Conservation (phyloP, 1,140 invertebrate genomes). For the Tenebrio molitor region DNA sequence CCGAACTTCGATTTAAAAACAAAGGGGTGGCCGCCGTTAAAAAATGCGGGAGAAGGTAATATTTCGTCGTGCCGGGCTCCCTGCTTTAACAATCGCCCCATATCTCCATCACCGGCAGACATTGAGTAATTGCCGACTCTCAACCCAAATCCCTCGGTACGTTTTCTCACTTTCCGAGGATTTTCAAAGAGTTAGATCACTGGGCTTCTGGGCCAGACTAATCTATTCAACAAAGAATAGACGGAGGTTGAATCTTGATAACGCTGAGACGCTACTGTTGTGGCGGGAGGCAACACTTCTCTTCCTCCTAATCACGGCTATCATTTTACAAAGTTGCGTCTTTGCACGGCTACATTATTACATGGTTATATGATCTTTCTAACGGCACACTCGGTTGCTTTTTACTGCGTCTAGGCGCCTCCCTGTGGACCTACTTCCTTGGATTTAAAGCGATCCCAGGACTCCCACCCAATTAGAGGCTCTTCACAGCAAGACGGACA, state of each 20-base stretch:
- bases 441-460: constrained; percentile 36
- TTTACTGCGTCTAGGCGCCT: constrained; percentile 22
- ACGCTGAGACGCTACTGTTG: constrained; percentile 12
- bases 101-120: constrained; percentile 53
- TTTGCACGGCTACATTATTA: constrained; percentile 7
- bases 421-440: constrained; percentile 10
- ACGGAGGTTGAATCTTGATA: constrained; percentile 20
- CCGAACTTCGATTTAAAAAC: constrained; percentile 16
- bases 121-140: constrained; percentile 53
- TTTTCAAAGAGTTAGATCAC: constrained; percentile 47
- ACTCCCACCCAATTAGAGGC: constrained; percentile 27
- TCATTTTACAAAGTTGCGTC: constrained; percentile 24
- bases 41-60: constrained; percentile 20
- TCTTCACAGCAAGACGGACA: background rate
- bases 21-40: constrained; percentile 4
- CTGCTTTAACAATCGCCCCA: constrained; percentile 47
- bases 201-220: constrained; percentile 42
- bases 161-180: constrained; percentile 51
- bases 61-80: constrained; percentile 5
- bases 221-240: constrained; percentile 19
- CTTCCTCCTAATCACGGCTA: constrained; percentile 8
- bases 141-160: constrained; percentile 48
- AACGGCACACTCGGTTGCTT: constrained; percentile 23
- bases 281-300: background rate
- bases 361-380: constrained; percentile 35